These are phyloP conservation scores for Anticlea derivata DNA, from an alignment of 2,888 invertebrate genomes.

Conservation along the genomic window DNA sequence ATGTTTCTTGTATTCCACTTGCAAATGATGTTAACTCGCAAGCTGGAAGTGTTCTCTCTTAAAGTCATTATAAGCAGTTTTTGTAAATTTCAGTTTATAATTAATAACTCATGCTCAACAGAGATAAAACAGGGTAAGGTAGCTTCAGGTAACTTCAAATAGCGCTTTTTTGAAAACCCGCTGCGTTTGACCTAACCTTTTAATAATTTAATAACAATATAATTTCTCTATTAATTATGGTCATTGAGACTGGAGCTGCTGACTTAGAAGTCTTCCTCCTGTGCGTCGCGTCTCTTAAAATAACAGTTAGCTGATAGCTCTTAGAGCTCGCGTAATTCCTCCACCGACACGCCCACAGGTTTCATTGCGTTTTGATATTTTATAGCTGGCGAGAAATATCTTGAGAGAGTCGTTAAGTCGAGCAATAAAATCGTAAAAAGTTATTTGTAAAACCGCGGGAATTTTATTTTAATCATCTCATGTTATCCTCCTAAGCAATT, in stretches of 20 bases:
- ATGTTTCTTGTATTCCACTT: constrained; percentile 44
- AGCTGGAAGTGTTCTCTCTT: not conserved
- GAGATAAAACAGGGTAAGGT: no score
- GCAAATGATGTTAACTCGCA: constrained; percentile 46
- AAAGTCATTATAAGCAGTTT: not conserved
- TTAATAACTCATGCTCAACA: no score
- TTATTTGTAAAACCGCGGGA: not conserved
- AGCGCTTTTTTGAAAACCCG: no score
- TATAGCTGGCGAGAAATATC: constrained; percentile 25
- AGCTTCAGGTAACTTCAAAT: no score
- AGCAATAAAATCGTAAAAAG: constrained; percentile 27
- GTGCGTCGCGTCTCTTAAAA: no score
- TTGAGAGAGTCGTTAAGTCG: constrained; percentile 28
- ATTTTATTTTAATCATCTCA: not conserved
- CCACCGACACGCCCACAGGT: constrained; percentile 28
- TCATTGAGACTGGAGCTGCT: no score
- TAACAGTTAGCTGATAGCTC: not conserved
- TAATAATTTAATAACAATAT: no score
- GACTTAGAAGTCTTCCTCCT: no score
- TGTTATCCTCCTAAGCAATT: no score
- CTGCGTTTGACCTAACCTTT: no score
- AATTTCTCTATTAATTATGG: no score
- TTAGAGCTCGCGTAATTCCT: constrained; percentile 30
- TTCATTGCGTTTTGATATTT: constrained; percentile 49
- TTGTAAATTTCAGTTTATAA: no score